Evolutionary conservation across 1,140 invertebrate genomes (phyloP).

Genomic region (Drosophila athabasca): DNA sequence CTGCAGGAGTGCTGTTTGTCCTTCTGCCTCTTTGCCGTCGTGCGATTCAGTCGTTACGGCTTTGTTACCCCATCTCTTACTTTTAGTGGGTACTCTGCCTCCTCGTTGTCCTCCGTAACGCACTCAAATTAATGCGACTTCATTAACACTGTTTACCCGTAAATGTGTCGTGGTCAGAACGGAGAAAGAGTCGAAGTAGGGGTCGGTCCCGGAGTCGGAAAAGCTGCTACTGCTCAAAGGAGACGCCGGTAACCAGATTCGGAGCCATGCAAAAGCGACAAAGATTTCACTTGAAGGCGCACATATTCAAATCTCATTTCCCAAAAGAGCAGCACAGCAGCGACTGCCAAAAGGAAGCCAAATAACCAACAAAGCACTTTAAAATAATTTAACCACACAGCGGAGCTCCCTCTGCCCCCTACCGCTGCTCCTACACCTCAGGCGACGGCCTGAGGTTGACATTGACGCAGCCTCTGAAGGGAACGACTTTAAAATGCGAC

Average conservation of each 20-base stretch:
- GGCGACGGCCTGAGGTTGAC: constrained; percentile 36
- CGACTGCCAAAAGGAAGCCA: constrained; percentile 19
- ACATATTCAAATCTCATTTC: constrained; percentile 51
- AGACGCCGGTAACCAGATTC: too few relatives aligned
- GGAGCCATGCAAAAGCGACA: constrained; percentile 45
- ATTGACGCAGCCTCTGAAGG: constrained; percentile 23
- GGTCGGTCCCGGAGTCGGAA: too few relatives aligned
- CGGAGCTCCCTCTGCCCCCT: background rate
- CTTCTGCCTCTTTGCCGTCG: constrained; percentile 36
- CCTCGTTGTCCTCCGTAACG: constrained; percentile 60
- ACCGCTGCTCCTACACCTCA: background rate
- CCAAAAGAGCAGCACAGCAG: constrained; percentile 32
- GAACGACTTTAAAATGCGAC: constrained; percentile 67
- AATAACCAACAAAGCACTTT: constrained; percentile 74
- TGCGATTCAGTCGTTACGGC: constrained; percentile 26
- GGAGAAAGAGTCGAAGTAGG: background rate
- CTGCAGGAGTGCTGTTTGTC: constrained; percentile 23
- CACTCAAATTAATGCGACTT: constrained; percentile 81
- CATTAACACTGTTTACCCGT: constrained; percentile 79
- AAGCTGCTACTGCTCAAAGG: too few relatives aligned
- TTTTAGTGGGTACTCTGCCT: constrained; percentile 13
- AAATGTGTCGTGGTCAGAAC: constrained; percentile 55
- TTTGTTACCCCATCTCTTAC: constrained; percentile 24
- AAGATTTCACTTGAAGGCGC: constrained; percentile 51
- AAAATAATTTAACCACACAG: constrained; percentile 64